These are phyloP conservation scores for Peromyscus eremicus DNA, from an alignment of 2,797 vertebrate genomes.

Conservation along the genomic window DNA sequence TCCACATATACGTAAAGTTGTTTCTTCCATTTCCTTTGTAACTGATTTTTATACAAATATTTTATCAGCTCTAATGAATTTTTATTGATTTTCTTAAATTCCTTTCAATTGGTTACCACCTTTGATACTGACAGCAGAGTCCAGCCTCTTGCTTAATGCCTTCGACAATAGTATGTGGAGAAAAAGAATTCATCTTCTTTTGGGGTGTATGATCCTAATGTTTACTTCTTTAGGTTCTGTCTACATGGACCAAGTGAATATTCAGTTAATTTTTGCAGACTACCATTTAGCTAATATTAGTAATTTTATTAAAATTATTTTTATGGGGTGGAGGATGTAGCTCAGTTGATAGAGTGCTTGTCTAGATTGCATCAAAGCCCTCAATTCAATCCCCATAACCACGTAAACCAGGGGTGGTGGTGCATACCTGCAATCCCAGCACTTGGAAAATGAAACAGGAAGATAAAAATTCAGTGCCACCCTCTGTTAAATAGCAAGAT, in stretches of 20 bases:
- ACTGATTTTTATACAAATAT: constrained; percentile 17
- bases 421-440: neutral
- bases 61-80: neutral
- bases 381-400: neutral
- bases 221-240: neutral
- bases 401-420: neutral
- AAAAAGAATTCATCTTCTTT: neutral
- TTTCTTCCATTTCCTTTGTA: neutral
- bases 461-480: neutral
- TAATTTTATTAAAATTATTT: neutral
- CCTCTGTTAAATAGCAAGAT: neutral
- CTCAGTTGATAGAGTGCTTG: neutral
- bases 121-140: neutral
- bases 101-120: constrained; percentile 4
- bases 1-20: neutral
- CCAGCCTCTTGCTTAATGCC: neutral
- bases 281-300: neutral
- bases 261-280: neutral
- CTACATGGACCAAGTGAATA: neutral
- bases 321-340: neutral
- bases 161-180: neutral
- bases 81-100: constrained; percentile 63
- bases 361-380: neutral
- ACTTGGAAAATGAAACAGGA: neutral
- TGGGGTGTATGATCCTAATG: neutral